These are phyloP conservation scores for Zaprionus lachaisei DNA, from an alignment of 1,140 invertebrate genomes.

Conservation along the genomic window DNA sequence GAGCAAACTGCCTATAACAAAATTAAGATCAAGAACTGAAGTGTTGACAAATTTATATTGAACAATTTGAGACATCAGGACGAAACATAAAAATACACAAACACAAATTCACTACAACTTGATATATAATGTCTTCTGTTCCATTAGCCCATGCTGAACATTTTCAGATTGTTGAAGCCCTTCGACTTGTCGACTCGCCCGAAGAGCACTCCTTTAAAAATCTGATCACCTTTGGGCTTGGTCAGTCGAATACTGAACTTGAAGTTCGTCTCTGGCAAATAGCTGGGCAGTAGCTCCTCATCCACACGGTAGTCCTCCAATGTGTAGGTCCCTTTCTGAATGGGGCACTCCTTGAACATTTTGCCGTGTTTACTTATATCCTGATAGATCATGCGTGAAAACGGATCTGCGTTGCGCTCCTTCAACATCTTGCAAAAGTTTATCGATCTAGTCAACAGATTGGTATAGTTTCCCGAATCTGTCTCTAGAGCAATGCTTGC, in stretches of 20 bases:
- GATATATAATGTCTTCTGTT: background rate
- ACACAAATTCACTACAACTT: slow-evolving; percentile 6
- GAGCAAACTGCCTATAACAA: slow-evolving; percentile 32
- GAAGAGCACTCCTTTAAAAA: slow-evolving; percentile 52
- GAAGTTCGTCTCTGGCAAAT: slow-evolving; percentile 71
- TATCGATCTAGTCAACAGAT: slow-evolving; percentile 45
- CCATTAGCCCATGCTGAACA: slow-evolving; percentile 70
- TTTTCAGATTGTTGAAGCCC: slow-evolving; percentile 79
- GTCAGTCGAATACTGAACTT: slow-evolving; percentile 35
- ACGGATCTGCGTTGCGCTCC: slow-evolving; percentile 57
- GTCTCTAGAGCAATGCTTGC: slow-evolving; percentile 53
- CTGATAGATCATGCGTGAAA: slow-evolving; percentile 61
- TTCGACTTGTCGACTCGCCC: slow-evolving; percentile 79
- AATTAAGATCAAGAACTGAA: slow-evolving; percentile 30
- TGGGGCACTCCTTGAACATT: slow-evolving; percentile 68
- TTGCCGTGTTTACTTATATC: slow-evolving; percentile 64
- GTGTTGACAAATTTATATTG: slow-evolving; percentile 40
- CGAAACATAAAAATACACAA: slow-evolving; percentile 15
- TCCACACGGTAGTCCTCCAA: slow-evolving; percentile 63
- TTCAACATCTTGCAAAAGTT: slow-evolving; percentile 75
- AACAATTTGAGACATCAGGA: slow-evolving; percentile 29
- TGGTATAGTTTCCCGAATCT: slow-evolving; percentile 58
- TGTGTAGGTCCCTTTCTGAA: slow-evolving; percentile 57
- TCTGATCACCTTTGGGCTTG: slow-evolving; percentile 31
- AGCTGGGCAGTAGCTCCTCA: slow-evolving; percentile 76